These are phyloP conservation scores for Taenaris catops DNA, from an alignment of 2,888 invertebrate genomes.

Conservation along the genomic window DNA sequence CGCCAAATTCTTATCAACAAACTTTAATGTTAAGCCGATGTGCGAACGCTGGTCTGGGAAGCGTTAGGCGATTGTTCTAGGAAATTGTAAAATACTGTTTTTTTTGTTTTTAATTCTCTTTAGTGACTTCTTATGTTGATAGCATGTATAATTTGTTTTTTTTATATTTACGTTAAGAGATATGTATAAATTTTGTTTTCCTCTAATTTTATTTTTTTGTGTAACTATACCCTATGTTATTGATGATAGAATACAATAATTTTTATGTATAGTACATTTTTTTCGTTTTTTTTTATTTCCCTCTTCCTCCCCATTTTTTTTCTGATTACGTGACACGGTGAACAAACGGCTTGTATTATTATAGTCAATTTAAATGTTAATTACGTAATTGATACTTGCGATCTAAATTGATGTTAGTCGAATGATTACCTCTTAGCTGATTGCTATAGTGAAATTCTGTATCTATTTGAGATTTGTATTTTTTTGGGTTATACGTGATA, in stretches of 20 bases:
- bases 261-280: constrained; percentile 75
- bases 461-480: too few relatives aligned
- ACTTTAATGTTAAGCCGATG: constrained; percentile 43
- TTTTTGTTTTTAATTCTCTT: constrained; percentile 54
- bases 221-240: constrained; percentile 78
- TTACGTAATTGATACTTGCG: too few relatives aligned
- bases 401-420: too few relatives aligned
- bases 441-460: too few relatives aligned
- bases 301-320: constrained; percentile 36
- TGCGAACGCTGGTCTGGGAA: constrained; percentile 44
- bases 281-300: constrained; percentile 58
- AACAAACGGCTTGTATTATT: constrained; percentile 15
- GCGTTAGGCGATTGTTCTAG: constrained; percentile 56
- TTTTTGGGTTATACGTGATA: constrained; percentile 26
- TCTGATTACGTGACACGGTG: constrained; percentile 1
- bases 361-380: constrained; percentile 27
- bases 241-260: constrained; percentile 78
- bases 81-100: constrained; percentile 74
- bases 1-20: constrained; percentile 61
- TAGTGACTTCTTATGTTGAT: constrained; percentile 70
- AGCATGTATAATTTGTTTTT: constrained; percentile 75
- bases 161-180: constrained; percentile 73
- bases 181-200: constrained; percentile 78
- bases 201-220: constrained; percentile 77
- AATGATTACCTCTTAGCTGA: too few relatives aligned